Evolutionary conservation across 2,113 vertebrate genomes (phyloP).

Genomic region (Mirza zaza): DNA sequence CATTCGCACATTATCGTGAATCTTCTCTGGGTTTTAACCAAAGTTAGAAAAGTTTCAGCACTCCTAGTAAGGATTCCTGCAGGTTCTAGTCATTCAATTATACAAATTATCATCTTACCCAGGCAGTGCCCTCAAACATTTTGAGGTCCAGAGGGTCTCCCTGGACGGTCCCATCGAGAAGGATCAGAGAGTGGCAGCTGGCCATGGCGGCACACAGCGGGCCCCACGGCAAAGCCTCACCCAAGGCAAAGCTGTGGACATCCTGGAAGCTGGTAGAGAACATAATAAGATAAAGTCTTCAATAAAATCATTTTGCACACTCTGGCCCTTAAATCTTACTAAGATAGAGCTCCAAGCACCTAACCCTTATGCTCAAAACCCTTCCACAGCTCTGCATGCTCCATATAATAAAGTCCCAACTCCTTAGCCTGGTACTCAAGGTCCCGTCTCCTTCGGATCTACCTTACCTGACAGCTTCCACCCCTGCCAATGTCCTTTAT

Average conservation of each 20-base stretch:
- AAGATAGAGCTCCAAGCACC: background rate
- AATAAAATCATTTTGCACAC: background rate
- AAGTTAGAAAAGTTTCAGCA: background rate
- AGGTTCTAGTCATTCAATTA: background rate
- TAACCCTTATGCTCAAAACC: background rate
- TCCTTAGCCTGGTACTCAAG: background rate
- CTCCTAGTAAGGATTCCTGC: background rate
- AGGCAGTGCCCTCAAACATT: slow-evolving; percentile 82
- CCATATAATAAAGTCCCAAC: background rate
- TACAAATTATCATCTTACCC: slow-evolving; percentile 76
- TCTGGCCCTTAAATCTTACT: background rate
- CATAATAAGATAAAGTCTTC: background rate
- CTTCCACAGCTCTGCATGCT: background rate
- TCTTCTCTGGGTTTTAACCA: slow-evolving; percentile 19
- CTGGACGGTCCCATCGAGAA: slow-evolving; percentile 78
- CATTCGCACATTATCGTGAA: background rate
- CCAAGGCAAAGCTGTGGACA: slow-evolving; percentile 67
- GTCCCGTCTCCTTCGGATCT: background rate
- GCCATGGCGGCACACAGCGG: slow-evolving; percentile 74
- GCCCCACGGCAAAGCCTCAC: slow-evolving; percentile 73
- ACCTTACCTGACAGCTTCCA: background rate
- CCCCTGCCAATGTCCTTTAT: background rate
- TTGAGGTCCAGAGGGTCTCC: slow-evolving; percentile 83
- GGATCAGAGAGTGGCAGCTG: slow-evolving; percentile 80
- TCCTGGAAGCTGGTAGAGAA: slow-evolving; percentile 79